Evolutionary conservation across 2,888 invertebrate species (phyloP), one percentile per base, ranked within the genome.

Genomic region (Operophtera brumata): DNA sequence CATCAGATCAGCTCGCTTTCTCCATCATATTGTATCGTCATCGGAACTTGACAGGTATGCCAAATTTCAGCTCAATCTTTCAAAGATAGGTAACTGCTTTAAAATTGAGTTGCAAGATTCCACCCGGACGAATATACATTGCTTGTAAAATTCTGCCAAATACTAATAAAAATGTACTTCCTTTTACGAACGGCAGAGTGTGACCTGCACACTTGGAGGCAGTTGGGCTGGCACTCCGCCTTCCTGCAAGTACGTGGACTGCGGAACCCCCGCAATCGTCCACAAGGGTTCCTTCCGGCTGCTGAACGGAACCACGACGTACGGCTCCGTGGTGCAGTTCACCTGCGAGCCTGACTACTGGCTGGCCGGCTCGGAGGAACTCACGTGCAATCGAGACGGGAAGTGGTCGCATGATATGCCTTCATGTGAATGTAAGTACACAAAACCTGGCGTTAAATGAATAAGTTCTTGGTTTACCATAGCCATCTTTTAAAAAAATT

Each of bases 401-500:
- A 96, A 95, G 76, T 97, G 97, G 97, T 96, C 95, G 0, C 94
- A 95, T 36, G 94, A 95, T 71, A 94, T 95, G 44, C 96, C 97
- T 0, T 92, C 94, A n/a, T 97, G 97, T 79, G 95, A 96, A 90
- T 81, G 96, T 96, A 82, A 93, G 92, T 80, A 13, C 3, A 12
- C 6, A 12, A 10, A 2, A 12, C n/a, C n/a, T n/a, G n/a, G n/a
- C n/a, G n/a, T n/a, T n/a, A n/a, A n/a, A n/a, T n/a, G n/a, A n/a
- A n/a, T n/a, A n/a, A n/a, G n/a, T n/a, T n/a, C n/a, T n/a, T n/a
- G n/a, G n/a, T n/a, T n/a, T n/a, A n/a, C n/a, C n/a, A n/a, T n/a
- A n/a, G n/a, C n/a, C n/a, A n/a, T n/a, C n/a, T n/a, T n/a, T n/a
- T n/a, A n/a, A n/a, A n/a, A n/a, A n/a, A n/a, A n/a, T n/a, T n/a